Evolutionary conservation across 2,888 invertebrate species (phyloP), one percentile per base, ranked within the genome.

Genomic region (Hypomecis punctinalis): DNA sequence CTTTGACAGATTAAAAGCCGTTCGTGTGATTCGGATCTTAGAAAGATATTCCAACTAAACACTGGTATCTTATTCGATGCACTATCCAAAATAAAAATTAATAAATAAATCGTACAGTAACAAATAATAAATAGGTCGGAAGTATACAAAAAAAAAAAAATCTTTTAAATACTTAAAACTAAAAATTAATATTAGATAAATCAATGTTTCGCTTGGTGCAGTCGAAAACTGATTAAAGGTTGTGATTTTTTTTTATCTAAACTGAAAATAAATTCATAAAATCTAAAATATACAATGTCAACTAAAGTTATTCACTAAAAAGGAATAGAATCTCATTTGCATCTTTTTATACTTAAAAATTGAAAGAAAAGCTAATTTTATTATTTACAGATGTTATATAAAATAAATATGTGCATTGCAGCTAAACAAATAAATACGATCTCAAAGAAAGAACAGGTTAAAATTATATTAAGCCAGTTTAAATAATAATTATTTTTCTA

Each of bases 131-230:
- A 90, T 89, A 90, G 84, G 76, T 86, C 82, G 83, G 85, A 88
- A 88, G 86, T 80, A 87, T 23, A 33, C 84, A 87, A 85, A 88
- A 23, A 88, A 88, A 90, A 89, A 86, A 90, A 52, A 86, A 84
- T 86, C 86, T 86, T 85, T 87, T 90, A 89, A 91, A 91, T 91
- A 91, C 89, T 88, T 91, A 91, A 67, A 76, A 77, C 69, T 70
- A 69, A 69, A 52, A 68, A 52, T 61, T 68, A 67, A 61, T 59
- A 88, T 88, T 64, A 63, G 56, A 63, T 56, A 69, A 68, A 69
- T 69, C 64, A 71, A 68, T 67, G 36, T 40, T 56, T 66, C 62
- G 66, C 61, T 68, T 51, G 60, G 63, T 69, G 66, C 62, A 67
- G 62, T 66, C 63, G 58, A 72, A 71, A 68, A 61, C 56, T 51